Percentiles rank a stretch among this genome's conserved stretches.
Conservation (phyloP, 2,888 invertebrate genomes). For the Apeira syringaria region DNA sequence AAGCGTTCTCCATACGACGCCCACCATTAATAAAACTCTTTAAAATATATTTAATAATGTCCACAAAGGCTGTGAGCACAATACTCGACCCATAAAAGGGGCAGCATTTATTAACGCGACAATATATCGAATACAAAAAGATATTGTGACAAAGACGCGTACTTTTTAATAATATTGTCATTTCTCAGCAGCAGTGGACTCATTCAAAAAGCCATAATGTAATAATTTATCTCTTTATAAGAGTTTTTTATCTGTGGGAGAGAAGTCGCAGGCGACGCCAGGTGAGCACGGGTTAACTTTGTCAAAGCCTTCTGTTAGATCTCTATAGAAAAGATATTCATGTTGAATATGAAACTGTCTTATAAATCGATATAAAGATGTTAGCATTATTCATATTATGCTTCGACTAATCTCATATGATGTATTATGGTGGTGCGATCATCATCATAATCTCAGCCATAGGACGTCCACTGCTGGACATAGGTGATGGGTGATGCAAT, state of each 20-base stretch:
- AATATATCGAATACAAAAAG: conserved; percentile 83
- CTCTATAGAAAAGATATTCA: conserved; percentile 19
- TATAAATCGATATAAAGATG: conserved; percentile 20
- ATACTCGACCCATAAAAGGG: conserved; percentile 78
- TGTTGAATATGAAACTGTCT: conserved; percentile 30
- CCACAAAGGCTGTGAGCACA: conserved; percentile 78
- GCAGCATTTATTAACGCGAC: conserved; percentile 83
- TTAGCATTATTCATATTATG: not conserved
- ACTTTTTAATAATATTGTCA: conserved; percentile 84
- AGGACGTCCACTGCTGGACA: too few species aligned
- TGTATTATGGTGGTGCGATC: too few species aligned
- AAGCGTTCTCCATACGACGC: conserved; percentile 75
- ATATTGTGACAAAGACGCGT: conserved; percentile 82
- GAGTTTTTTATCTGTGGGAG: conserved; percentile 78
- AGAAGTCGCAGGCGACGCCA: conserved; percentile 56
- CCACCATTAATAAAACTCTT: conserved; percentile 83
- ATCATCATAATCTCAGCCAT: too few species aligned
- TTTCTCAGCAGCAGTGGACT: conserved; percentile 84
- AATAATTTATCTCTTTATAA: conserved; percentile 84
- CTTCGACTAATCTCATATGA: too few species aligned
- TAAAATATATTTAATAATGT: conserved; percentile 84
- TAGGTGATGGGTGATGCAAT: too few species aligned
- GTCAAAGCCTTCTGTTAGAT: conserved; percentile 43
- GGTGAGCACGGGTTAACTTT: conserved; percentile 78
- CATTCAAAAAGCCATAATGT: conserved; percentile 83